Conservation (phyloP, 2,113 vertebrate species). For the Anarhynchus alexandrinus region DNA sequence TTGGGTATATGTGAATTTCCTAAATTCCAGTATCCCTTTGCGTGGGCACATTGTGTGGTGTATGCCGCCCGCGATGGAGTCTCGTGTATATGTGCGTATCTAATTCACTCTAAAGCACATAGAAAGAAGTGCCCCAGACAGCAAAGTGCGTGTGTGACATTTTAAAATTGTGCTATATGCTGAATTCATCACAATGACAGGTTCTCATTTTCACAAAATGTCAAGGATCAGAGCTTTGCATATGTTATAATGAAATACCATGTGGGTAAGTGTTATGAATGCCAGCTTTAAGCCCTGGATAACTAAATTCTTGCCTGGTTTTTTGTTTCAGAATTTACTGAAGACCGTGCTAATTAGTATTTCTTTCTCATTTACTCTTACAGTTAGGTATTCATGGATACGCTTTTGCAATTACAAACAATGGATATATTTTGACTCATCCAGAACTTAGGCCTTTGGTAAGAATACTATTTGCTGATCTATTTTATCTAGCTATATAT, state of each 20-base stretch:
- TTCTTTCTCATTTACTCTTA: slow-evolving; percentile 60
- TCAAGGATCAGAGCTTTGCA: slow-evolving; percentile 51
- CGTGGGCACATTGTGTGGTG: neutral
- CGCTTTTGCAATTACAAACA: slow-evolving; percentile 98
- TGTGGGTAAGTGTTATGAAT: slow-evolving; percentile 52
- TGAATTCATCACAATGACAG: slow-evolving; percentile 19
- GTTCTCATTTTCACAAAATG: slow-evolving; percentile 58
- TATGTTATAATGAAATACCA: slow-evolving; percentile 46
- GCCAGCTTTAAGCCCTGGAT: slow-evolving; percentile 49
- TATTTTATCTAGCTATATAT: neutral
- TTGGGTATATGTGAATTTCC: neutral
- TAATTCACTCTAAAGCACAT: neutral
- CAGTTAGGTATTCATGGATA: slow-evolving; percentile 98
- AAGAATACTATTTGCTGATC: slow-evolving; percentile 65
- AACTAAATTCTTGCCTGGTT: slow-evolving; percentile 59
- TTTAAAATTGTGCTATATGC: slow-evolving; percentile 63
- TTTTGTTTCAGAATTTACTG: slow-evolving; percentile 48
- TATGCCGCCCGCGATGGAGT: neutral
- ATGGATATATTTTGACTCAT: slow-evolving; percentile 97
- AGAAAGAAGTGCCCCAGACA: neutral
- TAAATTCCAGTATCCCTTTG: neutral
- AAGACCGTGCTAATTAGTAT: slow-evolving; percentile 47
- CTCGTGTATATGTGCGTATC: no score
- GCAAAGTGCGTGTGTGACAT: slow-evolving; percentile 41
- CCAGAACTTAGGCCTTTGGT: slow-evolving; percentile 96